Evolutionary conservation across 2,113 vertebrate species (phyloP).

Genomic region (Crotalus tigris): DNA sequence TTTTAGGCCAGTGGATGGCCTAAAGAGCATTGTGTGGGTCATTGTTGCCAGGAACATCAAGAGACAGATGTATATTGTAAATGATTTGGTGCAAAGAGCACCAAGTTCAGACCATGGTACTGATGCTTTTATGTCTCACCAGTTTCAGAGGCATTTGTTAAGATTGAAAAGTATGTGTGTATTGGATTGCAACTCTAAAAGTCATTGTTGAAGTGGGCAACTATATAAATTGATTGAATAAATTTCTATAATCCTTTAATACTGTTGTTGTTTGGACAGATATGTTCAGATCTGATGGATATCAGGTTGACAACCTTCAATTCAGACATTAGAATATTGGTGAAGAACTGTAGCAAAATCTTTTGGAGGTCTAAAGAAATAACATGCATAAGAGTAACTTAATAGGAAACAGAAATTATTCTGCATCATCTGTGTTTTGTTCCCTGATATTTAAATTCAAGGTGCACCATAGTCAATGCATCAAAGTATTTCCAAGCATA

Average conservation of each 20-base stretch:
- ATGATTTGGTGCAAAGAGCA: background rate
- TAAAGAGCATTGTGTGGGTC: background rate
- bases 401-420: background rate
- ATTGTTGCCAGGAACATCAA: background rate
- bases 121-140: background rate
- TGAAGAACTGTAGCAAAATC: background rate
- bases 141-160: background rate
- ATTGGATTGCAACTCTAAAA: background rate
- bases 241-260: background rate
- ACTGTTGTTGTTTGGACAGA: background rate
- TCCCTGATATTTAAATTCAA: background rate
- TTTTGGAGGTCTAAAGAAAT: background rate
- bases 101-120: background rate
- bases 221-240: background rate
- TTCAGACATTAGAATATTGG: background rate
- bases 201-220: background rate
- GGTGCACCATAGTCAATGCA: background rate
- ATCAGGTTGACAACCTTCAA: background rate
- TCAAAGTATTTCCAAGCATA: background rate
- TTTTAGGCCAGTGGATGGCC: background rate
- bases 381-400: background rate
- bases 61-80: background rate
- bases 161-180: background rate
- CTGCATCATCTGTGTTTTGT: background rate
- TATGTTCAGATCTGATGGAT: background rate